Evolutionary conservation across 2,888 invertebrate species (phyloP).

Genomic region (Epinotia bilunana): DNA sequence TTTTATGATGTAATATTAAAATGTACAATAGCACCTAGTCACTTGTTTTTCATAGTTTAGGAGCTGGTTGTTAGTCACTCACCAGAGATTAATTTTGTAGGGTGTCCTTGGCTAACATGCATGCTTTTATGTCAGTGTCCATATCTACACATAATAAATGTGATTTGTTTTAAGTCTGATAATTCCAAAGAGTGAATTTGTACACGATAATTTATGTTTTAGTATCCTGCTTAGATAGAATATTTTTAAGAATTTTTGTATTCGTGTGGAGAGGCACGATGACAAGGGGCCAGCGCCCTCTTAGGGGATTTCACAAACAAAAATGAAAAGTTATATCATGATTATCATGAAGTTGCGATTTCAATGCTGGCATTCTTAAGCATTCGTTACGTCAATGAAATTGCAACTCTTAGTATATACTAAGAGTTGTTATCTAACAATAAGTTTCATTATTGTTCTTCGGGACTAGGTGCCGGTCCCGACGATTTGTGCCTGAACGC

Average conservation of each 20-base stretch:
- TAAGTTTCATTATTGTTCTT: background rate
- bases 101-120: conserved; percentile 20
- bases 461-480: background rate
- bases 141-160: conserved; percentile 52
- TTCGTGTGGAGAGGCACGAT: conserved; percentile 26
- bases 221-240: conserved; percentile 31
- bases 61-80: conserved; percentile 6
- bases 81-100: background rate
- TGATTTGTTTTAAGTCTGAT: conserved; percentile 71
- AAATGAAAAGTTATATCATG: background rate
- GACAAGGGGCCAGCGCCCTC: conserved; percentile 4
- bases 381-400: background rate
- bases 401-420: background rate
- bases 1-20: background rate
- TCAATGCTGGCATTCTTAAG: background rate
- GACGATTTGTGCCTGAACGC: conserved; percentile 15
- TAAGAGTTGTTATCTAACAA: too few species aligned
- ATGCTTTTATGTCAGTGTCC: conserved; percentile 48
- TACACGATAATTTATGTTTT: conserved; percentile 37
- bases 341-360: background rate
- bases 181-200: conserved; percentile 48
- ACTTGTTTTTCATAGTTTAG: conserved; percentile 19
- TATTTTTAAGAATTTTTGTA: conserved; percentile 37
- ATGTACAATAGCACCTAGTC: conserved; percentile 28
- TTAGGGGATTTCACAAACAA: background rate